Evolutionary conservation across 1,140 invertebrate genomes (phyloP), one percentile per base, ranked within the genome.

Genomic region (Oedothorax gibbosus): DNA sequence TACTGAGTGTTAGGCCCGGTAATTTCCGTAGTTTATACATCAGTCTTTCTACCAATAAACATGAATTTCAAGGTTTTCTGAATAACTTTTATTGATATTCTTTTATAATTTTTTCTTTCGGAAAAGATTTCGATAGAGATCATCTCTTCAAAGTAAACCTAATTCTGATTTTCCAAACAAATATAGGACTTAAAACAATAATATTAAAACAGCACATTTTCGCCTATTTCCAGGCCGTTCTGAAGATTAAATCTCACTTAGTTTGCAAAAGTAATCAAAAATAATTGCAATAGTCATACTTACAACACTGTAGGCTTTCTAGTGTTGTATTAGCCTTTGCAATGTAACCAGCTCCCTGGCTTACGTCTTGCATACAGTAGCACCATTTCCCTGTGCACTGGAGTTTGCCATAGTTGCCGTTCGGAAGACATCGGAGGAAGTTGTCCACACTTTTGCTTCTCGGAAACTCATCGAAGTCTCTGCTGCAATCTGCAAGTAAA

Each of bases 371-470:
- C 51, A 86, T 66, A 20, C 87, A 87, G 54, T 85, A 87, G 51
- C 80, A 77, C n/a, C 35, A 80, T 15, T 86, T 20, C 3, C 68
- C 73, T 12, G 85, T 62, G 35, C 66, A 69, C 53, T 87, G 87
- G 18, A 86, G 77, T 0, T 14, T 21, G 49, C 85, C 87, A 35
- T 82, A 87, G 56, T 87, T 75, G 8, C 87, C 87, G 69, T 87
- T 87, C 8, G 80, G 50, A 15, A 79, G 21, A 20, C 87, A 87
- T 0, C 87, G 65, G 8, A 86, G 15, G 51, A 86, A 87, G 65
- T 73, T 18, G 0, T 65, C 75, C 11, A 49, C 62, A 5, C 20
- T 56, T 15, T 54, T 51, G 9, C 12, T 11, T 73, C 50, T 78
- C 12, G 75, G 53, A 68, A 85, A 79, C 14, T 85, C 51, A 9